These are phyloP conservation scores for Phalacrocorax aristotelis DNA, from an alignment of 2,113 vertebrate genomes.

Conservation along the genomic window DNA sequence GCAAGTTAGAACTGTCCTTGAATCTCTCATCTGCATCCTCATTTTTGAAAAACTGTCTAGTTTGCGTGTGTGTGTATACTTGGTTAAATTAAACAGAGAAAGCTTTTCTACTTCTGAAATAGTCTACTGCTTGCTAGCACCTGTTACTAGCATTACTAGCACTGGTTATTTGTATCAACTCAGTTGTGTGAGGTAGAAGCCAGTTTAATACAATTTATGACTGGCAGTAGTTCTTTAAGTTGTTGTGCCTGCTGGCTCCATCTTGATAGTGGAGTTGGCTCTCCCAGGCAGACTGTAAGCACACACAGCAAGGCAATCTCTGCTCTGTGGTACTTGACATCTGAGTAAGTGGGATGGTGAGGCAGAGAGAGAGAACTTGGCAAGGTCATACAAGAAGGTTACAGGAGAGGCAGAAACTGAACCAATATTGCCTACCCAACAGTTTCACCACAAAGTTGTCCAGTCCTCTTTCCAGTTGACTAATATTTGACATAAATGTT, in stretches of 20 bases:
- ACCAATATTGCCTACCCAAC: fast-evolving
- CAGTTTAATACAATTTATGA: not conserved
- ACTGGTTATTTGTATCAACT: not conserved
- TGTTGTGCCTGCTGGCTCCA: not conserved
- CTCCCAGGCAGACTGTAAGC: not conserved
- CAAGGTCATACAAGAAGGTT: not conserved
- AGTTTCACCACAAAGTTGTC: not conserved
- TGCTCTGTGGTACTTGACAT: not conserved
- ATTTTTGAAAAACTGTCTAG: conserved; percentile 72
- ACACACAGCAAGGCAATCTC: fast-evolving
- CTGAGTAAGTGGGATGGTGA: not conserved
- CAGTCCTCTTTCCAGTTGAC: not conserved
- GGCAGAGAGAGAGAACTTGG: not conserved
- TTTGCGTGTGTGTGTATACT: not conserved
- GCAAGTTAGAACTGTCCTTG: conserved; percentile 76
- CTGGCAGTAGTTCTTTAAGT: not conserved
- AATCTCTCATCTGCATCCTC: conserved; percentile 73
- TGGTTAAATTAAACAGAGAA: conserved; percentile 40
- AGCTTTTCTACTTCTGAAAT: not conserved
- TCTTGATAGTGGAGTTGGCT: not conserved
- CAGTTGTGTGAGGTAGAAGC: not conserved
- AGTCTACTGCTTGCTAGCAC: not conserved
- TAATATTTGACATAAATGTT: not conserved
- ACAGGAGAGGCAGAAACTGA: not conserved
- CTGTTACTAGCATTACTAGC: not conserved